Conservation (phyloP, 2,797 vertebrate species). For the Coregonus sp. region DNA sequence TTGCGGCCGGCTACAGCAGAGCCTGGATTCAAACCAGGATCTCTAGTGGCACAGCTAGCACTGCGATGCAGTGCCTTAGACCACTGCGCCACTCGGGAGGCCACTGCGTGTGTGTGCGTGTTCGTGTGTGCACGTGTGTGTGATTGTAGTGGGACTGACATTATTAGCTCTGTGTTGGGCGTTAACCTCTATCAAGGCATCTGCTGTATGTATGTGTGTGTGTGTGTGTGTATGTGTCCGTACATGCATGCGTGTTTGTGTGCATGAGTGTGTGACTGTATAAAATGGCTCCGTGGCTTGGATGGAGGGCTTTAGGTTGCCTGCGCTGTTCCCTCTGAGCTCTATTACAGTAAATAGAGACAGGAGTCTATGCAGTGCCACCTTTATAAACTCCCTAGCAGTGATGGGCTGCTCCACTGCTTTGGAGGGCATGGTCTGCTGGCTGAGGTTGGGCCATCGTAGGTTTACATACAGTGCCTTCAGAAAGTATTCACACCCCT, state of each 20-base stretch:
- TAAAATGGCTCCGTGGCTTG: background rate
- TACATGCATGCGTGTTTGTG: no score
- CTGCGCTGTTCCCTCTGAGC: background rate
- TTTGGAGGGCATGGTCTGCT: no score
- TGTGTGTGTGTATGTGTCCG: background rate
- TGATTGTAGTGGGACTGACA: background rate
- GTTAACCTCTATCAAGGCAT: background rate
- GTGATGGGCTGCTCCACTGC: constrained; percentile 6
- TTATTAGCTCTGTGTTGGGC: background rate
- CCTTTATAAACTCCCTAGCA: constrained; percentile 6
- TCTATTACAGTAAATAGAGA: constrained; percentile 30
- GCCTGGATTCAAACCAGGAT: no score
- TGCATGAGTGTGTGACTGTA: constrained; percentile 20
- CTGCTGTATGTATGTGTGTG: background rate
- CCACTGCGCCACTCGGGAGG: no score
- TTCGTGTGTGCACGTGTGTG: background rate
- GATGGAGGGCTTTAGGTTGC: background rate
- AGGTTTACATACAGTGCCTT: no score
- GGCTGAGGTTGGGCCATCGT: no score
- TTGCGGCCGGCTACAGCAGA: no score
- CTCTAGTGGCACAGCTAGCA: no score
- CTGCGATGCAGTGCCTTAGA: no score
- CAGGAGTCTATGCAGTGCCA: constrained; percentile 27
- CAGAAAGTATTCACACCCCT: no score
- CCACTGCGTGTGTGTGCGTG: constrained; percentile 1